These are phyloP conservation scores for Lytechinus pictus DNA, from an alignment of 35 echinoderm and acorn worm species.

Conservation along the genomic window DNA sequence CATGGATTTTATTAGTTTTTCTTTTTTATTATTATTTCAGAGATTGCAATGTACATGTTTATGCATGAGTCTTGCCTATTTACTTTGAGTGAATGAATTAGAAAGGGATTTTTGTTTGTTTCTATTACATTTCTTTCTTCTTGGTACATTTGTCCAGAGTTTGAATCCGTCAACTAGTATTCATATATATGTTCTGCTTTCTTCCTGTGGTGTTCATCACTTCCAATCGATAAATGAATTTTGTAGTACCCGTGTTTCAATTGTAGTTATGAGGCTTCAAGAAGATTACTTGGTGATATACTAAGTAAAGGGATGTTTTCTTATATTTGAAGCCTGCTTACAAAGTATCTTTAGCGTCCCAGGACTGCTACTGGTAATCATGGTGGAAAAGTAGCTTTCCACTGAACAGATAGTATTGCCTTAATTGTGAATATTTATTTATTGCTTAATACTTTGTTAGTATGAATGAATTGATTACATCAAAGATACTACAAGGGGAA, in stretches of 20 bases:
- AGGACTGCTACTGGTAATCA: neutral
- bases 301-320: neutral
- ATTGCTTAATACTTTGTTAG: neutral
- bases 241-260: neutral
- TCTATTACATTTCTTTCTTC: neutral
- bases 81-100: neutral
- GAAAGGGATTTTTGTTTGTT: neutral
- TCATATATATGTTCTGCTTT: neutral
- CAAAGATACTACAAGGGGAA: too few species aligned
- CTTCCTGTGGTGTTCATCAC: neutral
- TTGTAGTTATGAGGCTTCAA: neutral
- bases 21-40: neutral
- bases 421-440: neutral
- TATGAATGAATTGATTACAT: neutral
- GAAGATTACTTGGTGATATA: neutral
- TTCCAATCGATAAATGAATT: neutral
- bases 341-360: neutral
- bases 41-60: neutral
- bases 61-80: conserved; percentile 18
- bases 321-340: neutral
- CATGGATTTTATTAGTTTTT: neutral
- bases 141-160: neutral
- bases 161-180: conserved; percentile 1
- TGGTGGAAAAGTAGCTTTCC: neutral
- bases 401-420: neutral